Conservation (phyloP, 2,797 vertebrate species). For the Myripristis murdjan region DNA sequence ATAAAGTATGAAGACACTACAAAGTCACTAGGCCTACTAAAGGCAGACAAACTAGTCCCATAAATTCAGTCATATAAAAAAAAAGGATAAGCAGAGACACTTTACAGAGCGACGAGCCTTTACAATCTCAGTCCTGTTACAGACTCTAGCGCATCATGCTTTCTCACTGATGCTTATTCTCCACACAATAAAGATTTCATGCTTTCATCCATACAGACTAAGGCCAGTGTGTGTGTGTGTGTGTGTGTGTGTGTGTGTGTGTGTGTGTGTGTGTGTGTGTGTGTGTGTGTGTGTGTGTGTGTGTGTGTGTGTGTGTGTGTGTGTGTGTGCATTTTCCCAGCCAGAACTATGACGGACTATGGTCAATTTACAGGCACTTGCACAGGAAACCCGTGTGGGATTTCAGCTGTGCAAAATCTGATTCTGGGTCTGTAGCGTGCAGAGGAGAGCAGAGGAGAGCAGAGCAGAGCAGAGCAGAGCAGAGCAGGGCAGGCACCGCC, state of each 20-base stretch:
- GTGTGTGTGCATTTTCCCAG: not conserved
- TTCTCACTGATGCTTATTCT: not conserved
- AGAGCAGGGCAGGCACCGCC: conserved; percentile 87
- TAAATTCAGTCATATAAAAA: no score
- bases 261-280: no score
- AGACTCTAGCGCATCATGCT: conserved; percentile 4
- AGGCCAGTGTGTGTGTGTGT: no score
- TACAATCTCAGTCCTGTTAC: conserved; percentile 24
- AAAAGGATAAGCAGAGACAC: no score
- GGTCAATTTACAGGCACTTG: conserved; percentile 44
- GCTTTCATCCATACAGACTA: conserved; percentile 7
- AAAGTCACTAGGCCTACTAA: no score
- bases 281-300: no score
- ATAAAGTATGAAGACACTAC: no score
- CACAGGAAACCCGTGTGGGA: not conserved
- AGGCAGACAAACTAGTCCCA: no score
- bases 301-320: no score
- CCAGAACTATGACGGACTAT: conserved; percentile 40
- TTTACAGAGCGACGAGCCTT: not conserved
- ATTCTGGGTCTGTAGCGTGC: conserved; percentile 45
- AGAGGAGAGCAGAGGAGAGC: conserved; percentile 31
- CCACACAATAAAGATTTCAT: conserved; percentile 27
- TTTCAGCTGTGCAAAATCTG: conserved; percentile 45
- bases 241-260: no score
- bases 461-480: conserved; percentile 63